A percentile compares a stretch with the other conserved stretches of the same genome.
Evolutionary conservation across 2,888 invertebrate genomes (phyloP).

Genomic region (Callosobruchus maculatus): DNA sequence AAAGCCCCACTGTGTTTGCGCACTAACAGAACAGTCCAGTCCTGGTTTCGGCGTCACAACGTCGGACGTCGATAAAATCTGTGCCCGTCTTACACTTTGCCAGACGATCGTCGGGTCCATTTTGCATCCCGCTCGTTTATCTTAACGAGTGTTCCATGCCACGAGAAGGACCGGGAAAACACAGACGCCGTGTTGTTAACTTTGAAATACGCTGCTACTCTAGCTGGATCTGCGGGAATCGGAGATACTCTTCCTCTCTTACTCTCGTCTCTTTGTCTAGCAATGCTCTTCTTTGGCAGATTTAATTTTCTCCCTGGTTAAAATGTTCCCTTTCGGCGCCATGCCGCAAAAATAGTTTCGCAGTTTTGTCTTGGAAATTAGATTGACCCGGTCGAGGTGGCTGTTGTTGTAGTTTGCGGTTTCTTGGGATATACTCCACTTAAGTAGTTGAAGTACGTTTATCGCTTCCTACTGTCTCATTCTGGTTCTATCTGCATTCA

Average conservation of each 20-base stretch:
- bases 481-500: too few species aligned
- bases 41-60: background rate
- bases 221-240: background rate
- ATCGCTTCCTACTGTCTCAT: too few species aligned
- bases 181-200: background rate
- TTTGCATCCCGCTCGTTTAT: constrained; percentile 4
- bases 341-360: background rate
- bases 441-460: too few species aligned
- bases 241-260: background rate
- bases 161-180: background rate
- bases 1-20: too few species aligned
- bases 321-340: background rate
- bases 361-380: background rate
- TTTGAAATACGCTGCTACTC: background rate
- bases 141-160: constrained; percentile 1
- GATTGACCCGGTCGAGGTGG: background rate
- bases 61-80: background rate
- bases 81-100: background rate
- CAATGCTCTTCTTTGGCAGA: background rate
- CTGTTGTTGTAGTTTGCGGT: background rate
- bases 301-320: background rate
- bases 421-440: too few species aligned
- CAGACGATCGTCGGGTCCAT: constrained; percentile 1
- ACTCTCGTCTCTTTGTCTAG: background rate
- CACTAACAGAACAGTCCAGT: background rate